A percentile compares a stretch with the other conserved stretches of the same genome.
phyloP scores from a whole-genome alignment of 2,888 invertebrate species.

The Abrostola triplasia region DNA sequence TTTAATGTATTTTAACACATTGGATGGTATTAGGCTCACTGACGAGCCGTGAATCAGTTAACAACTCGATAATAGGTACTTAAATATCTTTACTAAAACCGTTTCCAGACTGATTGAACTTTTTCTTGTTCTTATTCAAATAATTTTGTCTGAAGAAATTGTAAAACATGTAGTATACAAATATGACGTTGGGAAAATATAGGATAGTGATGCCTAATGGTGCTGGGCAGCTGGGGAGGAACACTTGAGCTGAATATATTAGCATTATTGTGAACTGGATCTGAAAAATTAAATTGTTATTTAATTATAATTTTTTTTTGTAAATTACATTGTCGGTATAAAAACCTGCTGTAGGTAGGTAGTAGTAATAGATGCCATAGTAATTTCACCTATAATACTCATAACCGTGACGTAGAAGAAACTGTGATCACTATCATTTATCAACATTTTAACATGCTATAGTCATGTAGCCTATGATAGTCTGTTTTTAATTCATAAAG shows the following conservation, averaged over 20 bases:
- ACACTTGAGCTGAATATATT: constrained; percentile 85
- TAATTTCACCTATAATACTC: too few relatives aligned
- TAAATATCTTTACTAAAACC: constrained; percentile 42
- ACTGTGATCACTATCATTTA: too few relatives aligned
- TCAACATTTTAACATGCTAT: too few relatives aligned
- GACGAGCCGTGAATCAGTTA: too few relatives aligned
- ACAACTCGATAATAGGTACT: too few relatives aligned
- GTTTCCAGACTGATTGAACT: constrained; percentile 23
- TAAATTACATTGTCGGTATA: too few relatives aligned
- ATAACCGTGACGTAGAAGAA: too few relatives aligned
- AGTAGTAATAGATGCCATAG: too few relatives aligned
- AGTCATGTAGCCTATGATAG: neutral
- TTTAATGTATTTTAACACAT: too few relatives aligned
- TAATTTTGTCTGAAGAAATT: constrained; percentile 91
- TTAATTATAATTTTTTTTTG: neutral
- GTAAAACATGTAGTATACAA: constrained; percentile 92
- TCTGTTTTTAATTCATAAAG: too few relatives aligned
- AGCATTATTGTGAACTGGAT: constrained; percentile 91
- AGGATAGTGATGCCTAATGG: constrained; percentile 83
- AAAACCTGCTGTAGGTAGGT: too few relatives aligned
- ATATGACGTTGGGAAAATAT: constrained; percentile 89
- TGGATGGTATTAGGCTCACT: too few relatives aligned
- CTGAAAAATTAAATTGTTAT: constrained; percentile 76
- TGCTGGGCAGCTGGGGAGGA: constrained; percentile 88
- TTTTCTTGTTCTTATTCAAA: constrained; percentile 41